Evolutionary conservation across 1,140 invertebrate species (phyloP), one percentile per base, ranked within the genome.

Genomic region (Sinella curviseta): DNA sequence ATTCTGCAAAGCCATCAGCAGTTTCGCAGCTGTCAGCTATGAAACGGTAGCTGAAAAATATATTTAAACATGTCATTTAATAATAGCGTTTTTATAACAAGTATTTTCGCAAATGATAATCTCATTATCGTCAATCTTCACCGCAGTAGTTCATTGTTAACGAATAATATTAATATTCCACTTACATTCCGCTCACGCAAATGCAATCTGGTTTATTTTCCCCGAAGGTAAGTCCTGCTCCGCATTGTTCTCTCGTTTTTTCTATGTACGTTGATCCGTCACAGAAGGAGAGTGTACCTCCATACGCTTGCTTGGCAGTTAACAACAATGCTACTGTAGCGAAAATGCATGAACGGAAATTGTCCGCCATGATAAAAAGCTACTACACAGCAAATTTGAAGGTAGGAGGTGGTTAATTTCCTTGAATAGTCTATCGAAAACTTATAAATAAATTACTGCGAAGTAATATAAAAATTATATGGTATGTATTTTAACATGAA

Each of bases 181-280:
- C 80, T 79, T 79, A 81, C 80, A 81, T 79, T 35, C 80, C 80
- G 16, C 34, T 55, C 31, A 81, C 36, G 24, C 80, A 81, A 17
- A 79, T 65, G 35, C 80, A 81, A 12, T 77, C 48, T 0, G 80
- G 80, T 55, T 39, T 26, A 4, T 34, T 76, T 0, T 39, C 17
- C 12, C 77, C 80, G 60, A 81, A 81, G n/a, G 36, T 60, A 2
- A 81, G 1, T 31, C 80, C 80, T 14, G 48, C 24, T 28, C 12
- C 3, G 36, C 80, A 81, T 0, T 67, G 26, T 1, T 76, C 28
- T 34, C 75, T 76, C 8, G 78, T 35, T n/a, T 54, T 80, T 12
- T 74, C 24, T 3, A 80, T 24, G n/a, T 67, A 76, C 4, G n/a
- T 65, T 1, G 55, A 20, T 16, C 31, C 35, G 12, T 80, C 78